These are phyloP conservation scores for Littorina saxatilis DNA, from an alignment of 1,140 invertebrate species.

Conservation along the genomic window DNA sequence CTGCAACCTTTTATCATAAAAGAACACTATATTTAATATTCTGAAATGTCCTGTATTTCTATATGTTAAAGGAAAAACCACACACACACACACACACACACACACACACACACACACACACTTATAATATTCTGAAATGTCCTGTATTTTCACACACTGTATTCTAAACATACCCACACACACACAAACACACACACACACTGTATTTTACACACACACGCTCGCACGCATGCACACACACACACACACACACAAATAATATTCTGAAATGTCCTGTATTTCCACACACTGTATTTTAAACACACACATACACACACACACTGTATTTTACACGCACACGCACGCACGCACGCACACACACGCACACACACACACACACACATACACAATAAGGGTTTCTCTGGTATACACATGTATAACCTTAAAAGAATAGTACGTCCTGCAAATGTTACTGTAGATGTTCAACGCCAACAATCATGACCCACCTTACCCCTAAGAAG, in stretches of 20 bases:
- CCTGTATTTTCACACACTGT: no score
- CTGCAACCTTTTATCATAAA: background rate
- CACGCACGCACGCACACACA: slow-evolving; percentile 5
- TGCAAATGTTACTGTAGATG: background rate
- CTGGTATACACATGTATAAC: background rate
- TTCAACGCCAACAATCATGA: background rate
- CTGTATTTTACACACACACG: background rate
- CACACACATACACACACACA: no score
- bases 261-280: background rate
- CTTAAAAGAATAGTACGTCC: background rate
- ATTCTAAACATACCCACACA: no score
- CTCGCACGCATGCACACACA: background rate
- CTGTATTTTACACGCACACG: background rate
- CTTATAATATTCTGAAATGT: no score
- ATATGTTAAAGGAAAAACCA: background rate
- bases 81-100: background rate
- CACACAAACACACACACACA: background rate
- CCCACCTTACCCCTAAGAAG: background rate
- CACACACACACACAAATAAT: background rate
- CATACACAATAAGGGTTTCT: slow-evolving; percentile 3
- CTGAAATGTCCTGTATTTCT: background rate
- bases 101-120: background rate
- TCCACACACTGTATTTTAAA: background rate
- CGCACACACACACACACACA: background rate
- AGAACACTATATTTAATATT: background rate